Percentiles rank a stretch among this genome's conserved stretches.
phyloP scores from a whole-genome alignment of 1,140 invertebrate species.

The Drosophila prosaltans region DNA sequence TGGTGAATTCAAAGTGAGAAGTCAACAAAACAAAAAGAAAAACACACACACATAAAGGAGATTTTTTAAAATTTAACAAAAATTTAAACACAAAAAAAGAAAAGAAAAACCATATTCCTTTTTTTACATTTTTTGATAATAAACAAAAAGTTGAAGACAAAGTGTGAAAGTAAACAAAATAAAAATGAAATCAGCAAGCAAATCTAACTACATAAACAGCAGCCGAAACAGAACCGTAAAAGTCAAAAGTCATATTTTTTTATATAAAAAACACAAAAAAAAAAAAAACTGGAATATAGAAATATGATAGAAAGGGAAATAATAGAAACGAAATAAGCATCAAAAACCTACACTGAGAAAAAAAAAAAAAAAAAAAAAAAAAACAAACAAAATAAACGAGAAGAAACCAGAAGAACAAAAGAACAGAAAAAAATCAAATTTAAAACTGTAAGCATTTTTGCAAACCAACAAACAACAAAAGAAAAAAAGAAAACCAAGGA shows the following conservation, averaged over 20 bases:
- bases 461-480: slow-evolving; percentile 38
- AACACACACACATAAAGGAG: slow-evolving; percentile 17
- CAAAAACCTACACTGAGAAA: slow-evolving; percentile 52
- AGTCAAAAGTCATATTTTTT: slow-evolving; percentile 68
- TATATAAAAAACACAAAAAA: slow-evolving; percentile 69
- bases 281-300: slow-evolving; percentile 36
- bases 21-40: background rate
- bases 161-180: slow-evolving; percentile 7
- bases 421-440: slow-evolving; percentile 65
- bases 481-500: slow-evolving; percentile 14
- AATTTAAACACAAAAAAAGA: slow-evolving; percentile 49
- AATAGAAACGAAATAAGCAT: slow-evolving; percentile 41
- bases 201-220: background rate
- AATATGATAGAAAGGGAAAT: slow-evolving; percentile 24
- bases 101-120: slow-evolving; percentile 68
- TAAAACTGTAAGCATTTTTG: slow-evolving; percentile 72
- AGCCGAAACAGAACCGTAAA: background rate
- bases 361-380: slow-evolving; percentile 1
- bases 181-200: slow-evolving; percentile 49
- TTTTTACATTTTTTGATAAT: slow-evolving; percentile 77
- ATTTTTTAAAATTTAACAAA: slow-evolving; percentile 41
- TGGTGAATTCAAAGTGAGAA: background rate
- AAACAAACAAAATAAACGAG: no score
- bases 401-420: slow-evolving; percentile 28
- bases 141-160: slow-evolving; percentile 38